A percentile compares a stretch with the other conserved stretches of the same genome.
Conservation (phyloP, 2,888 invertebrate genomes). For the Eupithecia inturbata region DNA sequence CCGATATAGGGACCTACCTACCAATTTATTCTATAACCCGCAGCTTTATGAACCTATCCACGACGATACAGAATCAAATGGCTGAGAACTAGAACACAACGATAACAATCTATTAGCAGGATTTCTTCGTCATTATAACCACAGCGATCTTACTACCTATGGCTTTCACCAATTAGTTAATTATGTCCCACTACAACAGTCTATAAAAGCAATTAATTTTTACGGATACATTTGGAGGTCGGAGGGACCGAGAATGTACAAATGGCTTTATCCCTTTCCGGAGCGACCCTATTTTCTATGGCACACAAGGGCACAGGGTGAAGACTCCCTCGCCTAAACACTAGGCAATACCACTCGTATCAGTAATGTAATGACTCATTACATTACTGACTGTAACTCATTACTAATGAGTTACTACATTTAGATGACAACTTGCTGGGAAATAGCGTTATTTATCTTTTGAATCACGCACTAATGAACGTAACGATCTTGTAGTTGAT, state of each 20-base stretch:
- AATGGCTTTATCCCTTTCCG: conserved; percentile 40
- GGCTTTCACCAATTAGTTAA: conserved; percentile 1
- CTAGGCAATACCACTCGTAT: conserved; percentile 23
- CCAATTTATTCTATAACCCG: neutral
- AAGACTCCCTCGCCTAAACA: conserved; percentile 30
- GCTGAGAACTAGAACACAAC: neutral
- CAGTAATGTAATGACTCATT: conserved; percentile 12
- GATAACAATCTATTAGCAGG: neutral
- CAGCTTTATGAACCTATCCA: neutral
- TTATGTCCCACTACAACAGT: conserved; percentile 24
- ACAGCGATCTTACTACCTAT: neutral
- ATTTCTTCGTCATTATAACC: neutral
- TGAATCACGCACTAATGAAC: neutral
- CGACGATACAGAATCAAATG: neutral
- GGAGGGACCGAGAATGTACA: conserved; percentile 23
- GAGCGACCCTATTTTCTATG: conserved; percentile 27
- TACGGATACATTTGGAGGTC: conserved; percentile 19
- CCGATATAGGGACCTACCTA: neutral
- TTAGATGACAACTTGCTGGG: conserved; percentile 26
- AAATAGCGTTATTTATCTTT: conserved; percentile 9
- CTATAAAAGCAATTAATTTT: conserved; percentile 36
- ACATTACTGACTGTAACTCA: too few relatives aligned
- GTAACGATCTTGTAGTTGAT: neutral
- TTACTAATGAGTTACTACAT: conserved; percentile 34
- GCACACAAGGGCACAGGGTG: conserved; percentile 29